Conservation (phyloP, 2,797 vertebrate genomes). For the Crenuchus spilurus region DNA sequence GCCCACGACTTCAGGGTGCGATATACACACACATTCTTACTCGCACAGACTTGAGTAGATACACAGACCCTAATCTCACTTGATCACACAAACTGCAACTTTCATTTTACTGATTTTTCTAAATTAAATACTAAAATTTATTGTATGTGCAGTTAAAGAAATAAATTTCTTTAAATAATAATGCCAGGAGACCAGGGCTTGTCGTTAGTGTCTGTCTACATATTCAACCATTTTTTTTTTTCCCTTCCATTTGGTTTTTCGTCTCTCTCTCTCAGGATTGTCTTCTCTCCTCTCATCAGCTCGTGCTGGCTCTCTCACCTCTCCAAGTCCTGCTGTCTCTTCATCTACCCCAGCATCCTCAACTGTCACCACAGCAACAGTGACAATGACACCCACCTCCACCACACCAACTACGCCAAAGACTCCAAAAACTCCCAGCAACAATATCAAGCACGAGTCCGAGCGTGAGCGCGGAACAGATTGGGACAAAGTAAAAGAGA, state of each 20-base stretch:
- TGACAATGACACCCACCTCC: constrained; percentile 75
- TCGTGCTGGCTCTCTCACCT: constrained; percentile 73
- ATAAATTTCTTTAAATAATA: too few species aligned
- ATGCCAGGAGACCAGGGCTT: too few species aligned
- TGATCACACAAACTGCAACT: too few species aligned
- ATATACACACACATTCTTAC: background rate
- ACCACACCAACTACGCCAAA: constrained; percentile 78
- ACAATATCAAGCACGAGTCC: constrained; percentile 68
- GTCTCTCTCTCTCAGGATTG: constrained; percentile 79
- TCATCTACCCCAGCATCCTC: constrained; percentile 31
- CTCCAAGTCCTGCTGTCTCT: constrained; percentile 25
- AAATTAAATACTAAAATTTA: too few species aligned
- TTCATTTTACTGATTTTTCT: too few species aligned
- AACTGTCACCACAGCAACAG: constrained; percentile 68
- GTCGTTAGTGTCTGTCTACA: too few species aligned
- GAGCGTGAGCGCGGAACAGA: constrained; percentile 64
- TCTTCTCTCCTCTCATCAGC: constrained; percentile 94
- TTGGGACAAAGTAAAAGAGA: constrained; percentile 73
- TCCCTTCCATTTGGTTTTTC: background rate
- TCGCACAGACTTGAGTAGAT: too few species aligned
- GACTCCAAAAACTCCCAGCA: constrained; percentile 61
- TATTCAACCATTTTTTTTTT: too few species aligned
- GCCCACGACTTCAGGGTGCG: constrained; percentile 81
- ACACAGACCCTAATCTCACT: too few species aligned
- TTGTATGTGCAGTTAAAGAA: too few species aligned